Evolutionary conservation across 2,797 vertebrate species (phyloP).

Genomic region (Rhabdomys pumilio): DNA sequence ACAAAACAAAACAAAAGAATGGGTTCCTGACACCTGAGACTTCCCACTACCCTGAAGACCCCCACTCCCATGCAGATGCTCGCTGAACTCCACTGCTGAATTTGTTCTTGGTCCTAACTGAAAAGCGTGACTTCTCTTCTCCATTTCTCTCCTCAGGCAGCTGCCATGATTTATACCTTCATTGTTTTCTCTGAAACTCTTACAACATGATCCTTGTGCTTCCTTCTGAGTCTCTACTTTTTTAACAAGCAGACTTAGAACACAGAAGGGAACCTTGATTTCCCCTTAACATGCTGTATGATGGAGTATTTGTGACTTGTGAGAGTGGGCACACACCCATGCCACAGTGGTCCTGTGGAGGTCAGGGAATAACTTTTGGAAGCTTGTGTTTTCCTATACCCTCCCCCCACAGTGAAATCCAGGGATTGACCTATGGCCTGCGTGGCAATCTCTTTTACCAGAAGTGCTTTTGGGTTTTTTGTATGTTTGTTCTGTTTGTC

Average conservation of each 20-base stretch:
- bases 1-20: too few species aligned
- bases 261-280: not conserved
- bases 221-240: not conserved
- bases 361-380: not conserved
- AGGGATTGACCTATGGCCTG: not conserved
- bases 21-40: not conserved
- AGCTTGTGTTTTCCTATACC: not conserved
- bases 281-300: not conserved
- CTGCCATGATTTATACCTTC: not conserved
- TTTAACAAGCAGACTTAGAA: not conserved
- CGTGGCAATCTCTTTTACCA: not conserved
- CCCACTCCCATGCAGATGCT: not conserved
- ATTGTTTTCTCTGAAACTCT: not conserved
- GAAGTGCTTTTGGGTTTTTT: not conserved
- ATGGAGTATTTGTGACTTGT: not conserved
- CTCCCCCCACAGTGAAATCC: not conserved
- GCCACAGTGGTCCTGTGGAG: not conserved
- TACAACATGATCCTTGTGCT: not conserved
- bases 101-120: not conserved
- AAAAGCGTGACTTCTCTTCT: too few species aligned
- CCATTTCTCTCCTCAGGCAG: not conserved
- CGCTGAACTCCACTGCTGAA: not conserved
- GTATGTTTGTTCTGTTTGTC: not conserved
- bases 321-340: not conserved
- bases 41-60: not conserved